Percentiles rank a stretch among this genome's conserved stretches.
These are phyloP conservation scores for Pseudochromis fuscus DNA, from an alignment of 2,797 vertebrate genomes.

Conservation along the genomic window DNA sequence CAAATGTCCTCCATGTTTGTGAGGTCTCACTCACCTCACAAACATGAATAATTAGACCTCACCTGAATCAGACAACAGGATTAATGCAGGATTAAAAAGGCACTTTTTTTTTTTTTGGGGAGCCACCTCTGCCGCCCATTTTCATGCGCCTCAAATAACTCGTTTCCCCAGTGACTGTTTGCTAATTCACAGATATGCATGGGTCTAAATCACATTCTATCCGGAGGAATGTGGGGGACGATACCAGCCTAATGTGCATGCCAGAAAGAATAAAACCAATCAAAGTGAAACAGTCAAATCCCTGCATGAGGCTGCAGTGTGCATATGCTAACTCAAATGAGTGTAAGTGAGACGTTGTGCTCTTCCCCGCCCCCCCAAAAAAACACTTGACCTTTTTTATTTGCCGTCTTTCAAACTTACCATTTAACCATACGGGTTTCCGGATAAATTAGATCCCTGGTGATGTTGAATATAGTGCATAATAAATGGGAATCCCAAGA, in stretches of 20 bases:
- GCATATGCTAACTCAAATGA: constrained; percentile 47
- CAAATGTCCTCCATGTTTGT: constrained; percentile 31
- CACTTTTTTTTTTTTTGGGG: too few species aligned
- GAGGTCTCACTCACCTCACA: constrained; percentile 33
- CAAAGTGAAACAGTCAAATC: constrained; percentile 55
- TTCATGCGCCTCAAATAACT: constrained; percentile 20
- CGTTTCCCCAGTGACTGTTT: constrained; percentile 20
- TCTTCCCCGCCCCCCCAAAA: constrained; percentile 15
- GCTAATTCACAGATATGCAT: constrained; percentile 31
- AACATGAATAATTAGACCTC: constrained; percentile 41
- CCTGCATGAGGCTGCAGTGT: constrained; percentile 33
- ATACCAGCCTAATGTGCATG: constrained; percentile 39
- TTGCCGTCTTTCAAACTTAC: constrained; percentile 43
- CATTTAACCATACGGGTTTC: constrained; percentile 36
- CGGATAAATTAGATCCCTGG: constrained; percentile 49
- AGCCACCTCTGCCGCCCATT: too few species aligned
- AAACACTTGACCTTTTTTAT: constrained; percentile 42
- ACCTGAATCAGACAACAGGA: too few species aligned
- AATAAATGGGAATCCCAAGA: constrained; percentile 46
- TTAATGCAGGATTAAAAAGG: too few species aligned
- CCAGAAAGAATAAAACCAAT: constrained; percentile 54
- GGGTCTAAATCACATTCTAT: constrained; percentile 48
- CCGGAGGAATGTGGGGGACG: constrained; percentile 25
- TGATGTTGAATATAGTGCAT: constrained; percentile 41
- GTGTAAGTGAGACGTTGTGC: constrained; percentile 31